These are phyloP conservation scores for Oopsacas minuta DNA, from an alignment of 37 sponge, comb jelly and placozoan genomes.

Conservation along the genomic window DNA sequence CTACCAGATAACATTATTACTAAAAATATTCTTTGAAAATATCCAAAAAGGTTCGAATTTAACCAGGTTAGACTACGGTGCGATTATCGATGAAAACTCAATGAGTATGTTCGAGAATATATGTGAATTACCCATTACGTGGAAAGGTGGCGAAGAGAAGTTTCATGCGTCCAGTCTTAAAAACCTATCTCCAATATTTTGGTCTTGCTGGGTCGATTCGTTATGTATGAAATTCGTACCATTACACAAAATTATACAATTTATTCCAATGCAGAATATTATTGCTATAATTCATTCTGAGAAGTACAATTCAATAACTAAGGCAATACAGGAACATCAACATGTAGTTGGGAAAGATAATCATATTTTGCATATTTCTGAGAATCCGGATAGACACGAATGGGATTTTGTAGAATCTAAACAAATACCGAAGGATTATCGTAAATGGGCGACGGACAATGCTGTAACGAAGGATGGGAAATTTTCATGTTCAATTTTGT, in stretches of 20 bases:
- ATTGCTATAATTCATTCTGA: background rate
- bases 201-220: background rate
- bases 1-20: background rate
- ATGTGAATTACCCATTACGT: background rate
- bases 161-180: background rate
- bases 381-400: background rate
- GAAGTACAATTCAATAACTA: background rate
- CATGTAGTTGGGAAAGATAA: background rate
- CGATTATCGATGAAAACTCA: background rate
- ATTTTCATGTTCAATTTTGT: background rate
- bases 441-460: background rate
- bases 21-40: background rate
- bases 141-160: slow-evolving; percentile 13
- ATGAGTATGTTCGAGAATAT: background rate
- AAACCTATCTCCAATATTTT: background rate
- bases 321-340: background rate
- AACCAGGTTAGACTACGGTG: background rate
- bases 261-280: background rate
- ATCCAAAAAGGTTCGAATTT: background rate
- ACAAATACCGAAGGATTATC: background rate
- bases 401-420: slow-evolving; percentile 10
- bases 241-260: background rate
- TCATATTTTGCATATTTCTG: background rate
- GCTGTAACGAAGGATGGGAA: background rate
- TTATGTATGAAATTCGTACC: background rate